Evolutionary conservation across 2,888 invertebrate genomes (phyloP).

Genomic region (Acrobasis suavella): DNA sequence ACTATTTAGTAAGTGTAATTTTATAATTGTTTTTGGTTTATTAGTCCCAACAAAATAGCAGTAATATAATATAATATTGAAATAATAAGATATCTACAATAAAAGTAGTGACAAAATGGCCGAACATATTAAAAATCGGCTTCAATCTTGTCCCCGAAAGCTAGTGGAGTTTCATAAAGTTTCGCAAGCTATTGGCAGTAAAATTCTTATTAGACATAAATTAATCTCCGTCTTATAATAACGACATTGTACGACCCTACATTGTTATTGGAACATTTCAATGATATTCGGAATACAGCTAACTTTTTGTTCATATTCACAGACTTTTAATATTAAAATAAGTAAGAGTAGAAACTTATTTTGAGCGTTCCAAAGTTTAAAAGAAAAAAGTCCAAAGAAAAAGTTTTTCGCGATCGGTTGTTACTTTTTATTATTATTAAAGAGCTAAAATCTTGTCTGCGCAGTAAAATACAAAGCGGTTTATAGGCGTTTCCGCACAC

Average conservation of each 20-base stretch:
- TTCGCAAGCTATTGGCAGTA: slow-evolving; percentile 53
- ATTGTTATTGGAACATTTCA: slow-evolving; percentile 40
- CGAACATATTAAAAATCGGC: slow-evolving; percentile 21
- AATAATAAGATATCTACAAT: neutral
- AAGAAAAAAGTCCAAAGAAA: too few relatives aligned
- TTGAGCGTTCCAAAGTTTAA: too few relatives aligned
- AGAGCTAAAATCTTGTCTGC: too few relatives aligned
- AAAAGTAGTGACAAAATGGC: neutral
- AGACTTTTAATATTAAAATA: neutral
- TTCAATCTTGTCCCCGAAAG: slow-evolving; percentile 28
- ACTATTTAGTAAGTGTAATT: too few relatives aligned
- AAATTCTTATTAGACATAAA: slow-evolving; percentile 63
- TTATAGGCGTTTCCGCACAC: too few relatives aligned
- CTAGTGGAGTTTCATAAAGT: slow-evolving; percentile 47
- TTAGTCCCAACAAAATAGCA: too few relatives aligned
- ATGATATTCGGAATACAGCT: neutral
- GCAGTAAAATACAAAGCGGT: too few relatives aligned
- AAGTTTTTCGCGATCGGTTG: too few relatives aligned
- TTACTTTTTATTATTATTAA: too few relatives aligned
- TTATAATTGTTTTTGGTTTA: too few relatives aligned
- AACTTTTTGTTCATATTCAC: slow-evolving; percentile 1
- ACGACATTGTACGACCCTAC: slow-evolving; percentile 45
- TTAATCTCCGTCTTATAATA: slow-evolving; percentile 48
- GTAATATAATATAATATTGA: neutral
- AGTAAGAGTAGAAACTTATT: too few relatives aligned